Percentiles rank a stretch among this genome's conserved stretches.
These are phyloP conservation scores for Abramis brama DNA, from an alignment of 2,113 vertebrate species.

Conservation along the genomic window DNA sequence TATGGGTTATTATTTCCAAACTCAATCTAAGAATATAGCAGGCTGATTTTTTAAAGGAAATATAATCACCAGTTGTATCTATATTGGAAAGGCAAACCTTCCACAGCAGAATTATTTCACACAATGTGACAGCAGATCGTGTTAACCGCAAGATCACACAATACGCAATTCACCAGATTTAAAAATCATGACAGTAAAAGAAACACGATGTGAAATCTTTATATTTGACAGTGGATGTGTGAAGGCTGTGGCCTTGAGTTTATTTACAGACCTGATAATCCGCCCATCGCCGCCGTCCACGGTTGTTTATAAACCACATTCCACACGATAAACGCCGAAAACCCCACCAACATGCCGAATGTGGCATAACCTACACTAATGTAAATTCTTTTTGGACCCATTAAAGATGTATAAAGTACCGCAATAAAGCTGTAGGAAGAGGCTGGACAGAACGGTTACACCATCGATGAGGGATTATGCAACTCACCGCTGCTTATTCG, in stretches of 20 bases:
- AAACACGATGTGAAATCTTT: background rate
- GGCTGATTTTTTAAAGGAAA: background rate
- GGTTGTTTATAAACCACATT: constrained; percentile 84
- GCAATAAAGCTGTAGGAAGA: background rate
- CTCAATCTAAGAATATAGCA: background rate
- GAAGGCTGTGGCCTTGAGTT: background rate
- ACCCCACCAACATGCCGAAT: constrained; percentile 77
- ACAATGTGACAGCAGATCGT: background rate
- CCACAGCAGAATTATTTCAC: background rate
- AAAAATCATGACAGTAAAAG: background rate
- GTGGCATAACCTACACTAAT: constrained; percentile 82
- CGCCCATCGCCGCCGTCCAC: constrained; percentile 88
- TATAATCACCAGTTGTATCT: background rate
- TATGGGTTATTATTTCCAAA: background rate
- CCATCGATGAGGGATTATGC: constrained; percentile 17
- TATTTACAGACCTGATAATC: constrained; percentile 83
- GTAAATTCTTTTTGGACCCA: constrained; percentile 69
- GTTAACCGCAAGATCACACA: background rate
- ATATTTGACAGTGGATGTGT: background rate
- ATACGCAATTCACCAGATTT: too few relatives aligned
- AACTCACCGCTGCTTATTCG: constrained; percentile 11
- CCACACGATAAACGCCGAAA: constrained; percentile 88
- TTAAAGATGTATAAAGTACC: constrained; percentile 37
- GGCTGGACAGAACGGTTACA: background rate
- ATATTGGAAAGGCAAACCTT: background rate